Evolutionary conservation across 2,888 invertebrate genomes (phyloP), one percentile per base, ranked within the genome.

Genomic region (Strigamia maritima): DNA sequence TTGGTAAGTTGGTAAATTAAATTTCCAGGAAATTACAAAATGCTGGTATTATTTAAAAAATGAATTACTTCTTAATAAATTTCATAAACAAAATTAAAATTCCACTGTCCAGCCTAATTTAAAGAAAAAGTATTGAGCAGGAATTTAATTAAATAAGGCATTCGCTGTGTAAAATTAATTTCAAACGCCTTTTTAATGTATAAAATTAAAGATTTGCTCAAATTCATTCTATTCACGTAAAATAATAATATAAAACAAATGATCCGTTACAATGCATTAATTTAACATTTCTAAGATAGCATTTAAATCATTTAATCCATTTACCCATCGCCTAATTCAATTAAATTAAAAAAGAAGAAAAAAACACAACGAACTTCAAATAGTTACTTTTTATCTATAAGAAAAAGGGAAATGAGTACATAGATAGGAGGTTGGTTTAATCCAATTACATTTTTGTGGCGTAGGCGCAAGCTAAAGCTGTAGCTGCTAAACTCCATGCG

Each of bases 41-140:
- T 28, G 28, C 70, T 28, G 24, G 12, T 26, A 16, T 70, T 12
- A 49, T 49, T 49, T 28, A n/a, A 19, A 54, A 54, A 70, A 70
- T 70, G 28, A n/a, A 70, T 70, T 70, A 8, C 26, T 28, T 28
- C 28, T 70, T 70, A 28, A 70, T 70, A 70, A 70, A 70, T 70
- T 70, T 70, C 24, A 70, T 70, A 70, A 70, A 70, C 16, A 70
- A 70, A 70, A 70, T 70, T 70, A 70, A 70, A 70, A 70, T 70
- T 70, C 70, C 70, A 70, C 1, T 70, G 70, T 70, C 70, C 70
- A 70, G 26, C 28, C 12, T 28, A 70, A 26, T 70, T 28, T 70
- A 28, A n/a, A 26, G 14, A 70, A 70, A 28, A 70, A 70, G 19
- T 8, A n/a, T 54, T 54, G 54, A 54, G 12, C 70, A 70, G 70